These are phyloP conservation scores for Ormyrus rosae DNA, from an alignment of 2,888 invertebrate species.

Conservation along the genomic window DNA sequence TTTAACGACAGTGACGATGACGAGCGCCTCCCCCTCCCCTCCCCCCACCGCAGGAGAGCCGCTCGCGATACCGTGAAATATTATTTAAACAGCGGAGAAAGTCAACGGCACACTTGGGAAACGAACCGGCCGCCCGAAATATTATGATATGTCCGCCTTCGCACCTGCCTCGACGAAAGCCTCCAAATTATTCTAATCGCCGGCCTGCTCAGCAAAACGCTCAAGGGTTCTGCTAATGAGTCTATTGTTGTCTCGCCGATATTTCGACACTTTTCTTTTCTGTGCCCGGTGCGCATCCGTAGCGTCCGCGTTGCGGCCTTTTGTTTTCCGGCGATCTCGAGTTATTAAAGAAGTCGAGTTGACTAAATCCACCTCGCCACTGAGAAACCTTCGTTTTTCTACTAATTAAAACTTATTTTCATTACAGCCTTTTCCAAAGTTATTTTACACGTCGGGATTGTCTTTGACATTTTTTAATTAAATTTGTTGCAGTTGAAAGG, in stretches of 20 bases:
- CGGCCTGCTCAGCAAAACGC: not conserved
- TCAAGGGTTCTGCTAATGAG: conserved; percentile 24
- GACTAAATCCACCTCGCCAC: no score
- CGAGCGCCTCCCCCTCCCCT: conserved; percentile 6
- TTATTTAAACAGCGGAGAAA: conserved; percentile 59
- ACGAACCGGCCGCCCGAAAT: conserved; percentile 54
- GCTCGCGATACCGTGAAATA: conserved; percentile 57
- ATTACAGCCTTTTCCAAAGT: no score
- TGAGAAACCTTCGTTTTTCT: no score
- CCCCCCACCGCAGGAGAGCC: conserved; percentile 32
- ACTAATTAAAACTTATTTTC: no score
- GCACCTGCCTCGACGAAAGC: not conserved
- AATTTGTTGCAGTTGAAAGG: no score
- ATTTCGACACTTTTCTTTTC: conserved; percentile 38
- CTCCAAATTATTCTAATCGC: conserved; percentile 43
- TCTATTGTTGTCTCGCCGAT: not conserved
- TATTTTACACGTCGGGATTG: no score
- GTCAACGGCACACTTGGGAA: conserved; percentile 59
- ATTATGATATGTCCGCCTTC: conserved; percentile 45
- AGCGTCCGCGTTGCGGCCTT: not conserved
- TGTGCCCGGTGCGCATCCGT: not conserved
- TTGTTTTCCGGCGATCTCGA: not conserved
- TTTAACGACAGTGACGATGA: conserved; percentile 38
- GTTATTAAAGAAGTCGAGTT: no score
- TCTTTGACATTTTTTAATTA: no score